Evolutionary conservation across 2,888 invertebrate genomes (phyloP).

Genomic region (Cheilosia variabilis): DNA sequence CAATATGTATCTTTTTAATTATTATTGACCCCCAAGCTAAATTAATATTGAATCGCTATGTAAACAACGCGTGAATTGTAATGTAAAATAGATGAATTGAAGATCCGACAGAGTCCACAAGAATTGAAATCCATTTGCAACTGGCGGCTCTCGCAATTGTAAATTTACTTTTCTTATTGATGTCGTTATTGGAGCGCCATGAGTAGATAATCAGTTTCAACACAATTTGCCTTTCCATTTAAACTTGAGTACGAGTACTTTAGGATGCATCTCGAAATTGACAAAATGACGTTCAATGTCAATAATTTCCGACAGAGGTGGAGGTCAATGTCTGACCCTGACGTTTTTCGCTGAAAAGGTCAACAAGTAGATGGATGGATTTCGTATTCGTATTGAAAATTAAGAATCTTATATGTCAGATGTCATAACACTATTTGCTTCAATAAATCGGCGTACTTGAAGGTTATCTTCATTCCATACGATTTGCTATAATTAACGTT

Average conservation of each 20-base stretch:
- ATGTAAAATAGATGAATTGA: constrained; percentile 9
- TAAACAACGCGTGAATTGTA: neutral
- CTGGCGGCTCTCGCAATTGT: neutral
- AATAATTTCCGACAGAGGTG: neutral
- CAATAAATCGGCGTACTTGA: neutral
- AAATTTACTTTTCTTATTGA: constrained; percentile 34
- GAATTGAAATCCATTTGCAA: neutral
- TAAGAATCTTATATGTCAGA: neutral
- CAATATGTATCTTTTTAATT: neutral
- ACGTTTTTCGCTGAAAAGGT: neutral
- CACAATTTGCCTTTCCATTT: constrained; percentile 7
- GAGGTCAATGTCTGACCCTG: neutral
- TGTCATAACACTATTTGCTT: neutral
- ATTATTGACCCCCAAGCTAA: neutral
- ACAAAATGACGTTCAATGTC: constrained; percentile 5
- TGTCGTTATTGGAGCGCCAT: constrained; percentile 4
- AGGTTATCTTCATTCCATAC: neutral
- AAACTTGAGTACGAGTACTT: neutral
- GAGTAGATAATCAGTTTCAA: neutral
- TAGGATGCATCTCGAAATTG: constrained; percentile 5
- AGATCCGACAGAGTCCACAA: neutral
- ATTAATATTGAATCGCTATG: neutral
- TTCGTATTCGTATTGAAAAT: neutral
- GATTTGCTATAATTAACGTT: neutral
- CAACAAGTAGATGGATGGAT: neutral